Base-by-base conservation (phyloP, 2,888 invertebrate genomes). In the Cepaea hortensis region DNA sequence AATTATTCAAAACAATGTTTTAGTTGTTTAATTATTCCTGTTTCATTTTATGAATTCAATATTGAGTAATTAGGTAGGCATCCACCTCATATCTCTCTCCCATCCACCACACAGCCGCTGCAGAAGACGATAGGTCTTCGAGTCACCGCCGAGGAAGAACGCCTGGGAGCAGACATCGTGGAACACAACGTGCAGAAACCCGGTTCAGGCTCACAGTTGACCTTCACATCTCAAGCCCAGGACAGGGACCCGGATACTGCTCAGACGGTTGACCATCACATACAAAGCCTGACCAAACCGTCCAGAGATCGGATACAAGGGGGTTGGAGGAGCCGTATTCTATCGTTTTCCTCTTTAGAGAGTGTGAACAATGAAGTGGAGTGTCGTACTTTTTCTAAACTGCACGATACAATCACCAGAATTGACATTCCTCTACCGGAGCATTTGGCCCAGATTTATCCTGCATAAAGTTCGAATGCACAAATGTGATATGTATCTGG, bases 111-210 rank as follows among this genome's bases (percentile, higher is more conserved):
- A 9, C 88, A 92, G 91, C 75, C 80, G 3, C 88, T 93, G 13
- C 81, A 92, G 48, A 89, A 90, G 23, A 89, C 90, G 0, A 84
- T 93, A 20, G 93, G 93, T 9, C 88, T 98, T 88, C 96, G 98
- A 20, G 97, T 98, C 97, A 96, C 96, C 85, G 96, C 96, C 0
- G 96, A 97, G 91, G 97, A 97, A 82, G 98, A 98, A 94, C 95
- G 98, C 80, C 95, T 98, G 20, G 98, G 98, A 0, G 98, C 98
- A 0, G 98, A 98, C 95, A 95, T 98, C 65, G 96, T 97, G 4
- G 98, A 98, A 93, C 98, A 98, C 93, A 96, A 96, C 90, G 96
- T 98, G 77, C 6, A n/a, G 20, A 50, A n/a, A 23, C 50, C 50
- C 4, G 72, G 61, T 7, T 0, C 3, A 15, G 18, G 3, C 70